Conservation (phyloP, 1,140 invertebrate genomes). For the Ostrea edulis region DNA sequence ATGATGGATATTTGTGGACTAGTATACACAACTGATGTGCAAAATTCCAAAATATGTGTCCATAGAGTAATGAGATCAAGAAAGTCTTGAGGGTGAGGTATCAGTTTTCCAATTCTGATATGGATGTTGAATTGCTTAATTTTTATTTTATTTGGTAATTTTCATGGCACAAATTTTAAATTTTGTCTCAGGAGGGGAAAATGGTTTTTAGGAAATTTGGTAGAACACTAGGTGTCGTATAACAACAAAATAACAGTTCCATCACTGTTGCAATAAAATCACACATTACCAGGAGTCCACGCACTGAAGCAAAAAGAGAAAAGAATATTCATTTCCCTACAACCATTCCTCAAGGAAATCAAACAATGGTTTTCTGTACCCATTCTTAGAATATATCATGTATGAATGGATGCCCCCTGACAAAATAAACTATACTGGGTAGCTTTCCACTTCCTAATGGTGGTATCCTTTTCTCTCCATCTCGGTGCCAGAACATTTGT, state of each 20-base stretch:
- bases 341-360: constrained; percentile 36
- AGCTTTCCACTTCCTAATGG: background rate
- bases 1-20: background rate
- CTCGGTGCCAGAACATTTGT: background rate
- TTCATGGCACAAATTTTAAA: constrained; percentile 25
- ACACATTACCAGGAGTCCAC: constrained; percentile 9
- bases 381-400: constrained; percentile 37
- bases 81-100: background rate
- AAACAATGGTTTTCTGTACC: constrained; percentile 22
- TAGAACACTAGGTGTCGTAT: background rate
- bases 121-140: constrained; percentile 24
- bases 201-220: constrained; percentile 23
- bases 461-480: background rate
- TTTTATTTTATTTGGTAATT: constrained; percentile 31
- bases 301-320: constrained; percentile 28
- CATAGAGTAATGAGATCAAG: constrained; percentile 22
- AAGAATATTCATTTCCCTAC: constrained; percentile 29
- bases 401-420: constrained; percentile 24
- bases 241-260: constrained; percentile 13
- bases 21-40: background rate
- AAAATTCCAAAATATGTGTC: background rate
- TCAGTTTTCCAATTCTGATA: constrained; percentile 33
- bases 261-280: constrained; percentile 14
- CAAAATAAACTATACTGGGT: constrained; percentile 20
- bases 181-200: background rate